Percentiles rank a stretch among this genome's conserved stretches.
Evolutionary conservation across 2,797 vertebrate genomes (phyloP).

Genomic region (Spondyliosoma cantharus): DNA sequence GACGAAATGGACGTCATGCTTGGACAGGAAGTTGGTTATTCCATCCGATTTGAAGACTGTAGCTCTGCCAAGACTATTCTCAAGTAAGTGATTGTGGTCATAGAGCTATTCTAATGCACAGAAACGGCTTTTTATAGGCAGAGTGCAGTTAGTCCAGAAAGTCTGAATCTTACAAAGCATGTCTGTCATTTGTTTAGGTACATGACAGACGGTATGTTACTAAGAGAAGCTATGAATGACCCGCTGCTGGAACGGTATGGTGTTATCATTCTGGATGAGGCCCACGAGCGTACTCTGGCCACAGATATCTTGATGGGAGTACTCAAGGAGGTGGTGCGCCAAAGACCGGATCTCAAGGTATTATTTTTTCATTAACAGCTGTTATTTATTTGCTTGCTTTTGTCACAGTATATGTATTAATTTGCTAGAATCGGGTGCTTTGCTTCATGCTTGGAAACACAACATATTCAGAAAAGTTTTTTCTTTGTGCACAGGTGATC

Average conservation of each 20-base stretch:
- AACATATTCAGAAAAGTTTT: neutral
- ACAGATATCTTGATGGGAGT: slow-evolving; percentile 99
- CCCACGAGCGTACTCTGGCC: slow-evolving; percentile 97
- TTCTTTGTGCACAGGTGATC: slow-evolving; percentile 87
- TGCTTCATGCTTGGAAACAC: neutral
- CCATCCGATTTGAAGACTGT: slow-evolving; percentile 99
- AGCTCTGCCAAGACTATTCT: slow-evolving; percentile 98
- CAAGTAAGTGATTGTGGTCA: slow-evolving; percentile 87
- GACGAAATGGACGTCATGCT: slow-evolving; percentile 99
- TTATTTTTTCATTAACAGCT: neutral
- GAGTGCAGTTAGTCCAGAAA: neutral
- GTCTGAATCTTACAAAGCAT: neutral
- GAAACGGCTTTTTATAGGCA: neutral
- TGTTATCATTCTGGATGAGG: slow-evolving; percentile 98
- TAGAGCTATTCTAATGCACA: neutral
- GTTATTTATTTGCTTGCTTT: too few species aligned
- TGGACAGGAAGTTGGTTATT: slow-evolving; percentile 98
- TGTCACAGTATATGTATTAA: too few species aligned
- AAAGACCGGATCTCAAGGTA: slow-evolving; percentile 97
- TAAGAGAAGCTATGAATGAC: slow-evolving; percentile 99
- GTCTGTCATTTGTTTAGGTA: slow-evolving; percentile 83
- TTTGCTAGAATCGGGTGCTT: neutral
- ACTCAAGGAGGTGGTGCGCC: slow-evolving; percentile 97
- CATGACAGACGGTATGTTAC: slow-evolving; percentile 99
- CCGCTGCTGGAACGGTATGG: slow-evolving; percentile 96